These are phyloP conservation scores for Lindbergichthys nudifrons DNA, from an alignment of 2,797 vertebrate species.

Conservation along the genomic window DNA sequence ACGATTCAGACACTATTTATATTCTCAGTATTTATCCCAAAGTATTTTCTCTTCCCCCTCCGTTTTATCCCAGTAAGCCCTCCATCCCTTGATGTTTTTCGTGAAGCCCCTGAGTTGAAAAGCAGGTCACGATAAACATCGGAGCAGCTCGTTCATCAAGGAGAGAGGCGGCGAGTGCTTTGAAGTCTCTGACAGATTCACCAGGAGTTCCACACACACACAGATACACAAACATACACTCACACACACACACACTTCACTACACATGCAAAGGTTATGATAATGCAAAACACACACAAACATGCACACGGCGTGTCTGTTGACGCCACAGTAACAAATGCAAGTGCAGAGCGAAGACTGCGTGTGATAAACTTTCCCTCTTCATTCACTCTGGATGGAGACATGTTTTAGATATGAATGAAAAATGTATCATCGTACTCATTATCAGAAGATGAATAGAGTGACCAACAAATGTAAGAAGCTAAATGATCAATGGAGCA, in stretches of 20 bases:
- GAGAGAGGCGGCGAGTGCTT: slow-evolving; percentile 66
- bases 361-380: slow-evolving; percentile 42
- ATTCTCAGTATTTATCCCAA: slow-evolving; percentile 74
- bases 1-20: slow-evolving; percentile 64
- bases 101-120: slow-evolving; percentile 76
- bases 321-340: slow-evolving; percentile 40
- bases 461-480: neutral
- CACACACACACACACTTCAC: slow-evolving; percentile 10
- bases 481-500: neutral
- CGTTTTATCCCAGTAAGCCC: slow-evolving; percentile 75
- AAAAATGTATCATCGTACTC: neutral
- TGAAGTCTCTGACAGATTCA: slow-evolving; percentile 80
- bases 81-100: slow-evolving; percentile 76
- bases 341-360: slow-evolving; percentile 18
- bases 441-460: neutral
- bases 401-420: slow-evolving; percentile 3
- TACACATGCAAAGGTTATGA: slow-evolving; percentile 48
- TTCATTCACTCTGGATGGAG: neutral
- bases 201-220: slow-evolving; percentile 39
- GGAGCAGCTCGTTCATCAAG: slow-evolving; percentile 75
- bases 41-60: slow-evolving; percentile 69
- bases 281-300: slow-evolving; percentile 44
- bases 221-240: slow-evolving; percentile 20
- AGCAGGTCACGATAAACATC: slow-evolving; percentile 82
- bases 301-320: slow-evolving; percentile 30